phyloP scores from a whole-genome alignment of 2,888 invertebrate genomes.

The Dryobotodes eremita region DNA sequence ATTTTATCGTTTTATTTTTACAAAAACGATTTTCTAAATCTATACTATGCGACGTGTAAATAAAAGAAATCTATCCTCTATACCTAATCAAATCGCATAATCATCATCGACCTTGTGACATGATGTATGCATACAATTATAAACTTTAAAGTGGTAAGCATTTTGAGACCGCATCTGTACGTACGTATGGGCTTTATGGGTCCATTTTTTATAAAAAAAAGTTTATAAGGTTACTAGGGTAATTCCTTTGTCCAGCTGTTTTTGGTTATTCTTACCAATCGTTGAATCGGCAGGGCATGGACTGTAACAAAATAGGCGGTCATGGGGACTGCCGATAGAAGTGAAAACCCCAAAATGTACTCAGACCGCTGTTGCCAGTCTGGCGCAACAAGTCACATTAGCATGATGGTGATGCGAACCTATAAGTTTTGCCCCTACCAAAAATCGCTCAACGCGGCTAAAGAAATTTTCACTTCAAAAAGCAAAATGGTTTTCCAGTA shows the following conservation, averaged over 20 bases:
- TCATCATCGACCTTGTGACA: background rate
- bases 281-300: background rate
- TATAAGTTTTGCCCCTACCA: too few relatives aligned
- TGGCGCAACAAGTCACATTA: too few relatives aligned
- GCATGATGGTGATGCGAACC: too few relatives aligned
- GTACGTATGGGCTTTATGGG: background rate
- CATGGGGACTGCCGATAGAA: too few relatives aligned
- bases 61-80: too few relatives aligned
- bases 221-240: background rate
- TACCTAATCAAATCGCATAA: background rate
- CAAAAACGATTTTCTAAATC: too few relatives aligned
- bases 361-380: too few relatives aligned
- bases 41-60: too few relatives aligned
- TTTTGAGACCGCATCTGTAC: background rate
- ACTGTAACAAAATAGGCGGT: background rate
- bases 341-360: too few relatives aligned
- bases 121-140: background rate
- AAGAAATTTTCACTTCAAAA: too few relatives aligned
- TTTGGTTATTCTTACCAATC: background rate
- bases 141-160: background rate
- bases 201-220: background rate
- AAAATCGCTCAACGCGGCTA: too few relatives aligned
- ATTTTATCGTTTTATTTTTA: too few relatives aligned
- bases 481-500: background rate
- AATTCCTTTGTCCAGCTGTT: background rate